phyloP scores from a whole-genome alignment of 2,113 vertebrate genomes.

The Xiphorhynchus elegans region DNA sequence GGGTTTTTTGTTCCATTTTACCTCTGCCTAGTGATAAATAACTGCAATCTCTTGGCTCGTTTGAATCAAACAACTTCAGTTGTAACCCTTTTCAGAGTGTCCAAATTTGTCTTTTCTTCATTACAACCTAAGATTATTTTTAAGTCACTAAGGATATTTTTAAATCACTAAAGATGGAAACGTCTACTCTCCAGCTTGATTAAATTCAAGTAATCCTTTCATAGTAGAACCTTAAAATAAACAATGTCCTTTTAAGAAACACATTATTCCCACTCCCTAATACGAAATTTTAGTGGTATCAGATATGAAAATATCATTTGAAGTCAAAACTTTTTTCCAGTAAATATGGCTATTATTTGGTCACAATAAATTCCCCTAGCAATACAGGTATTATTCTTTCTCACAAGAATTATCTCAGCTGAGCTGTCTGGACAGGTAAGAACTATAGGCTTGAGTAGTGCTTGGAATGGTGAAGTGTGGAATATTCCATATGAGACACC shows the following conservation, averaged over 20 bases:
- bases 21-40: neutral
- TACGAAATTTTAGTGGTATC: neutral
- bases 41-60: neutral
- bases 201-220: neutral
- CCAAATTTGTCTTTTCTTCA: slow-evolving; percentile 21
- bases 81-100: neutral
- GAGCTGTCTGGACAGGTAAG: neutral
- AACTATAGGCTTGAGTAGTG: neutral
- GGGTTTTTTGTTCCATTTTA: neutral
- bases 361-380: neutral
- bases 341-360: neutral
- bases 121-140: slow-evolving; percentile 20
- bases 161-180: slow-evolving; percentile 9
- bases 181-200: neutral
- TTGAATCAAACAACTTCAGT: neutral
- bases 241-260: neutral
- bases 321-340: neutral
- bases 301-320: neutral
- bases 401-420: neutral
- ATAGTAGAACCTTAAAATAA: neutral
- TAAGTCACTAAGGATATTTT: slow-evolving; percentile 31
- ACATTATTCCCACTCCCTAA: neutral
- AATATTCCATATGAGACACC: neutral
- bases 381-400: neutral
- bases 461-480: neutral